Evolutionary conservation across 2,888 invertebrate species (phyloP), one percentile per base, ranked within the genome.

Genomic region (Cenopis cana): DNA sequence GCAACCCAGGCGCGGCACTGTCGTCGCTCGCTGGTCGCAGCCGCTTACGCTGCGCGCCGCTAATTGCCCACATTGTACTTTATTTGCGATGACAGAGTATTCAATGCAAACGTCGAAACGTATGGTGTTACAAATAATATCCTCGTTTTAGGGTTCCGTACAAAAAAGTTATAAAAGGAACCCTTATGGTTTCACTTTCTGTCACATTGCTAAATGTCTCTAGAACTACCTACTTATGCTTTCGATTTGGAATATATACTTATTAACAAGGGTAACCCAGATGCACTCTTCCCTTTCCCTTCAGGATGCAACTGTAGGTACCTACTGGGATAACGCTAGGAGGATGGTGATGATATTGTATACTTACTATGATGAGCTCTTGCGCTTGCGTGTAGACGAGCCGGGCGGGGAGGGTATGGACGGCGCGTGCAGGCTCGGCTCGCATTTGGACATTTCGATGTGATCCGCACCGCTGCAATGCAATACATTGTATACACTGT

Each of bases 361-460:
- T n/a, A n/a, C 90, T 88, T 68, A 90, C 90, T 80, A 89, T 0
- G 89, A 85, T 0, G 88, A 89, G 0, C 81, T 55, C 70, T 87
- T 89, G 11, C 89, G 81, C 65, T 88, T 90, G 64, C 86, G 81
- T 0, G 79, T 74, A 11, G 77, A n/a, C n/a, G n/a, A 68, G 67
- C 76, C 79, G 54, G 72, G 64, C 0, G 81, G 73, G 2, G 64
- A 69, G 14, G 75, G 72, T 20, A 74, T 59, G 20, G 78, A 68
- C 12, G 80, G 60, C 17, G 73, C 65, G 0, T 74, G 65, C 69
- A 78, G 33, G 24, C 78, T 50, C 2, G 76, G 46, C 12, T 86
- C 88, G 73, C 85, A 84, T 46, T 69, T 74, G 12, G 84, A 72
- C 79, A 86, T 78, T 5, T 87, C 86, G 78, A 76, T 87, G 24